A percentile compares a stretch with the other conserved stretches of the same genome.
These are phyloP conservation scores for Drosophila nigricruria DNA, from an alignment of 2,888 invertebrate genomes.

Conservation along the genomic window DNA sequence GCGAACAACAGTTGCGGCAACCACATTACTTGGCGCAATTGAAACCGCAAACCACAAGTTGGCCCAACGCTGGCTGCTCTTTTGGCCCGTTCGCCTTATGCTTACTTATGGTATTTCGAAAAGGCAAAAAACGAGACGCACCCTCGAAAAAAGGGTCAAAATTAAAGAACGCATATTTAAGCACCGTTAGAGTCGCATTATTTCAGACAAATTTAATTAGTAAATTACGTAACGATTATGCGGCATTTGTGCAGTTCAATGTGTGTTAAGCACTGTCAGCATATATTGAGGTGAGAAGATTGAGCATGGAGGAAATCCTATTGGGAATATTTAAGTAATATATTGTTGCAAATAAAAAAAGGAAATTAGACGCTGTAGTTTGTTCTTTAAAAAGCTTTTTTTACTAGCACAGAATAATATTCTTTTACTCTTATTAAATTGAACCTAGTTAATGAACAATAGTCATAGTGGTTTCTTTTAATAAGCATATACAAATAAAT, in stretches of 20 bases:
- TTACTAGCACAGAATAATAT: neutral
- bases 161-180: conserved; percentile 35
- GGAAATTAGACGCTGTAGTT: neutral
- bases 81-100: conserved; percentile 26
- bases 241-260: conserved; percentile 40
- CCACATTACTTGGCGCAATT: conserved; percentile 78
- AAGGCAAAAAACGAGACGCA: conserved; percentile 16
- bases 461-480: neutral
- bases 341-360: neutral
- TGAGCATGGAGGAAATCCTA: neutral
- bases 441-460: neutral
- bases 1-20: conserved; percentile 47
- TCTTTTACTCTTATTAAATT: neutral
- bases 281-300: neutral
- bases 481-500: neutral
- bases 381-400: neutral
- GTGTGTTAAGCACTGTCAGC: conserved; percentile 12
- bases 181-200: conserved; percentile 41
- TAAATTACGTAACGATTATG: conserved; percentile 59
- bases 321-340: neutral
- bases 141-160: conserved; percentile 34
- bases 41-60: conserved; percentile 66
- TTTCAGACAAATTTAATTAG: conserved; percentile 55
- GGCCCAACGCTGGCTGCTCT: conserved; percentile 22
- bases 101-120: conserved; percentile 39